These are phyloP conservation scores for Struthidea cinerea DNA, from an alignment of 2,113 vertebrate genomes.

Conservation along the genomic window DNA sequence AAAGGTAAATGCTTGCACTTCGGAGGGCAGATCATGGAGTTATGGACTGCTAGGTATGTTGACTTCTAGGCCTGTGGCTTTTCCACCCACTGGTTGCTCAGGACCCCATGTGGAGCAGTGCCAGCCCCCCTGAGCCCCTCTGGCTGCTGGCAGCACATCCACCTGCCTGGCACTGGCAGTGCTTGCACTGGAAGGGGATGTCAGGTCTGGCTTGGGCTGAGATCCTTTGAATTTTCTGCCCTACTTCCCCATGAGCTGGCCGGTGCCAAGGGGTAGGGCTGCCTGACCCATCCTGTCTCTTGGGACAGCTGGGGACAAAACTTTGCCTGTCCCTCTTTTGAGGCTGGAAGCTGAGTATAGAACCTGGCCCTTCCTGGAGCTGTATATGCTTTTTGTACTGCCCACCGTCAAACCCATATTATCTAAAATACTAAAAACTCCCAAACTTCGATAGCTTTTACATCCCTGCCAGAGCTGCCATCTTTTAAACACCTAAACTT, in stretches of 20 bases:
- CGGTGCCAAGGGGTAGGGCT: accelerated
- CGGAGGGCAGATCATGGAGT: not conserved
- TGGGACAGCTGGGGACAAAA: not conserved
- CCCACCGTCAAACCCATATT: not conserved
- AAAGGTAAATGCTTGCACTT: not conserved
- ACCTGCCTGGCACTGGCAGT: accelerated
- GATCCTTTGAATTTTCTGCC: not conserved
- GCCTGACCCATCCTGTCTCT: not conserved
- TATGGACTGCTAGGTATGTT: not conserved
- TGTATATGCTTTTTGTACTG: not conserved
- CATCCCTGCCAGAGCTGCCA: not conserved
- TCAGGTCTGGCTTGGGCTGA: not conserved
- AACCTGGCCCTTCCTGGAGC: not conserved
- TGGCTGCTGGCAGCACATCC: not conserved
- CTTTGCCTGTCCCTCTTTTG: not conserved
- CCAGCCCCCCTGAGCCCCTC: not conserved
- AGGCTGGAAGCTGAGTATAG: not conserved
- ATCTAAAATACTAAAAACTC: not conserved
- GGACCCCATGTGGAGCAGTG: not conserved
- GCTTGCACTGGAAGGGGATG: not conserved
- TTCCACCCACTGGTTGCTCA: not conserved
- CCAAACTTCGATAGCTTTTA: not conserved
- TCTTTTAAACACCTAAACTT: not conserved
- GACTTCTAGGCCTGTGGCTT: not conserved
- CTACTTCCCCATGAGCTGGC: not conserved